Base-by-base conservation (phyloP, 2,113 vertebrate genomes). In the Erythrocercus mccallii region DNA sequence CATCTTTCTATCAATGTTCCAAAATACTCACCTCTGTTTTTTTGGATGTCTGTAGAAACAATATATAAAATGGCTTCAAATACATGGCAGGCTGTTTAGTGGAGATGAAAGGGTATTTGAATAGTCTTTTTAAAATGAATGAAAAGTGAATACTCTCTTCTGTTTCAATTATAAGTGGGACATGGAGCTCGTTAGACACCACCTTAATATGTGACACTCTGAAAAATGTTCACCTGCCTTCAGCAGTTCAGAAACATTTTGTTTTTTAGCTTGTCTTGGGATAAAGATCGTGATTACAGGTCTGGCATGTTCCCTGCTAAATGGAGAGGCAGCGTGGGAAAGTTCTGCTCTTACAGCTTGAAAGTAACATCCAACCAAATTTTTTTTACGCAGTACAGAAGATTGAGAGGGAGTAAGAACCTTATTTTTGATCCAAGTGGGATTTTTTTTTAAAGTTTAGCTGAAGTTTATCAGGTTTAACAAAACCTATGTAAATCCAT, bases 51-150 rank as follows among this genome's bases (percentile, higher is more conserved):
- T 97, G 95, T 96, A 94, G 96, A 97, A 97, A 97, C 97, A 97
- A 97, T 97, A 97, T 97, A 95, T 83, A 97, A 97, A 98, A 97
- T 97, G 94, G 96, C 96, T 98, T 97, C 95, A 97, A 97, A 97
- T 97, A 92, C 93, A 95, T 97, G 97, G 96, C 97, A 98, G 97
- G 94, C 97, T 97, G 97, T 97, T 97, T 97, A 97, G 97, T 66
- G 16, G 94, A 97, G 97, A 98, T 97, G 95, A 98, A 98, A 98
- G 97, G 72, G 86, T 94, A 92, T 97, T 97, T 97, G 96, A 97
- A 98, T 97, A 96, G 96, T 95, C 97, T 96, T 95, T 97, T 98
- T 96, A 98, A 97, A 98, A 96, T 97, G 97, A 98, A 97, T 96
- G 97, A 93, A 97, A 97, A 97, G 95, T 93, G 96, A 97, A 97